phyloP scores from a whole-genome alignment of 1,140 invertebrate genomes.

The Pantala flavescens region DNA sequence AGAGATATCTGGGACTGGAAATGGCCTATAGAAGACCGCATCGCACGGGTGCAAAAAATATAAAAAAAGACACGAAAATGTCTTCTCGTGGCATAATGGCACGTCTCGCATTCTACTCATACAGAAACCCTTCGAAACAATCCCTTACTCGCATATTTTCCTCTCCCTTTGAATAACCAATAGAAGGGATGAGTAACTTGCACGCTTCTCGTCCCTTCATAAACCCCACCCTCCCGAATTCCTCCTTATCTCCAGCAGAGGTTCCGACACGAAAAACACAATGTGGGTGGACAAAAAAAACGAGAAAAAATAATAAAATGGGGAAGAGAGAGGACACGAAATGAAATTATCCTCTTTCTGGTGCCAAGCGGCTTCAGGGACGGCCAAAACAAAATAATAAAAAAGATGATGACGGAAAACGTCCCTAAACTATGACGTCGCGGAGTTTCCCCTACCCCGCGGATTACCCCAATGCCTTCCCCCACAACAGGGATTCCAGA shows the following conservation, averaged over 20 bases:
- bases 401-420: background rate
- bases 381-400: conserved; percentile 10
- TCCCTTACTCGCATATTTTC: background rate
- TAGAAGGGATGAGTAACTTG: background rate
- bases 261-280: background rate
- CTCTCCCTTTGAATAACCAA: background rate
- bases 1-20: background rate
- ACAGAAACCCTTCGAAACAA: background rate
- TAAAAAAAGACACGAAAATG: background rate
- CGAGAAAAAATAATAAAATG: background rate
- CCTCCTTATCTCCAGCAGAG: background rate
- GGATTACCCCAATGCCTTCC: too few relatives aligned
- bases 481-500: background rate
- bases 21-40: background rate
- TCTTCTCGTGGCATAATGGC: background rate
- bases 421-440: background rate
- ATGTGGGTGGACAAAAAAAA: background rate
- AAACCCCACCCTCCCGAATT: background rate
- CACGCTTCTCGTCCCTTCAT: background rate
- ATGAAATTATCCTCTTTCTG: background rate
- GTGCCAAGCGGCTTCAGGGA: conserved; percentile 1
- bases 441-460: background rate
- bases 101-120: background rate
- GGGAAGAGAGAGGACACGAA: conserved; percentile 3
- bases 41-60: background rate